A percentile compares a stretch with the other conserved stretches of the same genome.
Evolutionary conservation across 2,113 vertebrate species (phyloP).

Genomic region (Nycticorax nycticorax): DNA sequence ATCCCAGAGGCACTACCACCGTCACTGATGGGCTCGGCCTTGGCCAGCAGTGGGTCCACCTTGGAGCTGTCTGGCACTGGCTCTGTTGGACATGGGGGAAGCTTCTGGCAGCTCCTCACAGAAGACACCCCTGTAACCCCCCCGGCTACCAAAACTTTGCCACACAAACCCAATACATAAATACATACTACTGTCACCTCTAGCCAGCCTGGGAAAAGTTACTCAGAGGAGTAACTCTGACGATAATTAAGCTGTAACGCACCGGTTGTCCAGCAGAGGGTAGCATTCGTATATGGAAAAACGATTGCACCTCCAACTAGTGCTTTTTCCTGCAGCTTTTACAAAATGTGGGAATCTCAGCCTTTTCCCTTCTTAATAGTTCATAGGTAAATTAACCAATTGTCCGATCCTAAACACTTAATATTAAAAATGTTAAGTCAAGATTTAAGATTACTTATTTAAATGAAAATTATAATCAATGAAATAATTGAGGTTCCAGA

Average conservation of each 20-base stretch:
- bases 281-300: not conserved
- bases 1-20: no score
- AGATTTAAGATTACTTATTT: not conserved
- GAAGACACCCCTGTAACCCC: no score
- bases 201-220: not conserved
- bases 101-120: no score
- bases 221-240: accelerated
- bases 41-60: no score
- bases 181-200: not conserved
- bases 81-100: no score
- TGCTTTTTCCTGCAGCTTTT: not conserved
- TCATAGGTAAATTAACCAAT: not conserved
- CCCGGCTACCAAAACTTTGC: not conserved
- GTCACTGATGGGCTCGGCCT: no score
- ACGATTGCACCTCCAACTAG: accelerated
- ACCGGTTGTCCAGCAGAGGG: slow-evolving; percentile 47
- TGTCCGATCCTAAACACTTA: not conserved
- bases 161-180: not conserved
- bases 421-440: not conserved
- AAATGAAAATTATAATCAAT: not conserved
- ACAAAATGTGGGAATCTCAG: not conserved
- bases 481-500: not conserved
- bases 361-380: not conserved
- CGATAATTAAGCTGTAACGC: not conserved
- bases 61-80: no score